phyloP scores from a whole-genome alignment of 2,113 vertebrate species.

The human (Homo sapiens) region DNA sequence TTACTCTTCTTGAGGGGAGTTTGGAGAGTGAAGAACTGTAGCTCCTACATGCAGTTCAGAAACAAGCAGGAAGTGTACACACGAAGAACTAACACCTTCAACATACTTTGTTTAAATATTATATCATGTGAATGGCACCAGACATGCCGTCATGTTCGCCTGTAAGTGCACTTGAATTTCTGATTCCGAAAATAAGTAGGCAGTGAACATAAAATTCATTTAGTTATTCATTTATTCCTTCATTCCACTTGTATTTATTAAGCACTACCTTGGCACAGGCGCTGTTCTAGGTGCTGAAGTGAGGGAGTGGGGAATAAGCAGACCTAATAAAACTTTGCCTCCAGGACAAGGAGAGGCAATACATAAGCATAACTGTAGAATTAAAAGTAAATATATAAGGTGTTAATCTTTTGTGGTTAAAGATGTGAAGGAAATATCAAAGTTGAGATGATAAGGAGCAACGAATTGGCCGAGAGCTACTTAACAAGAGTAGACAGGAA shows the following conservation, averaged over 20 bases:
- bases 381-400: not conserved
- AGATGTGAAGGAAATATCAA: not conserved
- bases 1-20: not conserved
- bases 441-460: not conserved
- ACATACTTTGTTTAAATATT: not conserved
- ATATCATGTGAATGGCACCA: not conserved
- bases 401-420: not conserved
- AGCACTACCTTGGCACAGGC: not conserved
- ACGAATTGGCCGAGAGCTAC: accelerated
- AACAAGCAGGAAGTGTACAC: not conserved
- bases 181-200: not conserved
- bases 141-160: not conserved
- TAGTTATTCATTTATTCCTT: not conserved
- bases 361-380: not conserved
- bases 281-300: not conserved
- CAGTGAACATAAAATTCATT: not conserved
- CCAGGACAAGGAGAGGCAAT: not conserved
- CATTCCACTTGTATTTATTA: not conserved
- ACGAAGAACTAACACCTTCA: not conserved
- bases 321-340: not conserved
- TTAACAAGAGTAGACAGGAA: accelerated
- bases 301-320: accelerated
- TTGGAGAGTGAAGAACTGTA: not conserved
- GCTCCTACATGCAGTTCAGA: not conserved
- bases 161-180: not conserved